Base-by-base conservation (phyloP, 2,888 invertebrate genomes). In the Pinctada fucata region DNA sequence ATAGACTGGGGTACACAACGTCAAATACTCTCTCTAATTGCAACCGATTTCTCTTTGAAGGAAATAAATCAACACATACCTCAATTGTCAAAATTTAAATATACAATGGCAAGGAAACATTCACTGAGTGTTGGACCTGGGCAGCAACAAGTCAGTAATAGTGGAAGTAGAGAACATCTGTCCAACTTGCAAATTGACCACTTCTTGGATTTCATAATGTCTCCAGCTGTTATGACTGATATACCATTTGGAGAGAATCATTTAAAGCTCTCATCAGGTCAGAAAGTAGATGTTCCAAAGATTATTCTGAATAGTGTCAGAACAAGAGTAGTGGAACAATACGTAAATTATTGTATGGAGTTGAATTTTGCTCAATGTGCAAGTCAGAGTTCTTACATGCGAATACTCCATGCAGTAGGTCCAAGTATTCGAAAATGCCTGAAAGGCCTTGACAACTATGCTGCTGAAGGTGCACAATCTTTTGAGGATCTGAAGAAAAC, bases 381-480 rank as follows among this genome's bases (percentile, higher is more conserved):
- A 71, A 64, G 71, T 76, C 6, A 13, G 10, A 71, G 76, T 4
- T 64, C 76, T 3, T 76, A 70, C 47, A 71, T 76, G 51, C 31
- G 76, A 65, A 63, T 71, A n/a, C 63, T 76, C 10, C n/a, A 71
- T 4, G 49, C 64, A 5, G 49, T 76, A 3, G 71, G 58, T 4
- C 76, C 76, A 2, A 76, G 49, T 50, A 48, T 76, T 6, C 16
- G 76, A 10, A 76, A 76, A 50, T 70, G 64, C 51, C 64, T 76
- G 76, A 76, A 64, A 65, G 76, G 76, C 3, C 48, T 76, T 2
- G 76, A 76, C 71, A 76, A 76, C 45, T 71, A 64, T 76, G 76
- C 76, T 49, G 71, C 76, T 1, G 76, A 70, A 8, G 71, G 71
- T 31, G 65, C 71, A 8, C 47, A 71, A 48, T 68, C 71, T 10